Evolutionary conservation across 2,888 invertebrate species (phyloP), one percentile per base, ranked within the genome.

Genomic region (Pyralis farinalis): DNA sequence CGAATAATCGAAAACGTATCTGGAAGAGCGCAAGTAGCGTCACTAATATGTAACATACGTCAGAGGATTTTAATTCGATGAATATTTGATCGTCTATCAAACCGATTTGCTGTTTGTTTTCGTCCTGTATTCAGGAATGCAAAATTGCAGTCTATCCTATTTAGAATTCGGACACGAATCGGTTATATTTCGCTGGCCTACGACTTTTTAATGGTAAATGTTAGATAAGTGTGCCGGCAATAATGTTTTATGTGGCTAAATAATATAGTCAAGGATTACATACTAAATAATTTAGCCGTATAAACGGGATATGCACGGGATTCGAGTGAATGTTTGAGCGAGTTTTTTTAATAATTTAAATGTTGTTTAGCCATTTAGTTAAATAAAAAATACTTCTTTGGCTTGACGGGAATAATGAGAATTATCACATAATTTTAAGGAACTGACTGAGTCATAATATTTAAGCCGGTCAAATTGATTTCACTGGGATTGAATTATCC

Each of bases 361-460:
- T 28, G 16, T 36, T n/a, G 4, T 16, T 16, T 25, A 25, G 25
- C 25, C 25, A 25, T 25, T 5, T 7, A 25, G 3, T 25, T 25
- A 25, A 7, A 5, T 25, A 7, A 1, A 25, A 25, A 37, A 37
- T 21, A 30, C 7, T 5, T 29, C 29, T 29, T 11, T 35, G 27
- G 21, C 31, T 30, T 37, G 30, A 37, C 30, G 12, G 30, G 20
- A 11, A 30, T 37, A 22, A 37, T 30, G 30, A 21, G 29, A 37
- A 37, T 37, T 37, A 37, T 37, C 12, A 30, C 30, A 37, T 37
- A 37, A 69, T 74, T 79, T 78, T 79, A 81, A 78, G 78, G 72
- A 71, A 81, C 77, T 75, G 84, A 84, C 85, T 85, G 85, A 85
- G 69, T 73, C 71, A 69, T 81, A 78, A 69, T 63, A 64, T 69